These are phyloP conservation scores for Phyllotis vaccarum DNA, from an alignment of 2,797 vertebrate species.

Conservation along the genomic window DNA sequence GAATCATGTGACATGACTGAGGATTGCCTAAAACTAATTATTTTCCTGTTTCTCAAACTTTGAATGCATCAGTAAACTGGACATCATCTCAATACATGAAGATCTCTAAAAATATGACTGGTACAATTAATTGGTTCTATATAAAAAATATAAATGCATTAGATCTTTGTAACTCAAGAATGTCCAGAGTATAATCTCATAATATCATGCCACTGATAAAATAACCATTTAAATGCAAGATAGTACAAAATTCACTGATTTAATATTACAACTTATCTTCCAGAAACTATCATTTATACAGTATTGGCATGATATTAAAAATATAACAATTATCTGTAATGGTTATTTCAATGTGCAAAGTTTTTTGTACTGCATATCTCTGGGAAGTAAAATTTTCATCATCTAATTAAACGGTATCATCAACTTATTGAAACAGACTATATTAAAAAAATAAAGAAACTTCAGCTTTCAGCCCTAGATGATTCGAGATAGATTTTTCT, in stretches of 20 bases:
- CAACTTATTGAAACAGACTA: neutral
- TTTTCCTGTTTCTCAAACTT: neutral
- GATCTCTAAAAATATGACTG: neutral
- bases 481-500: neutral
- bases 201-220: slow-evolving; percentile 25
- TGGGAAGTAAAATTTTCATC: neutral
- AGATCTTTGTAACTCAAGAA: neutral
- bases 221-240: neutral
- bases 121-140: neutral
- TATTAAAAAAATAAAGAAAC: slow-evolving; percentile 31
- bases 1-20: neutral
- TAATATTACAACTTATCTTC: neutral
- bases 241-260: neutral
- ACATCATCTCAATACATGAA: neutral
- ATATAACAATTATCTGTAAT: neutral
- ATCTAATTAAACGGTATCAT: neutral
- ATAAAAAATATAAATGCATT: neutral
- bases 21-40: neutral
- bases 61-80: neutral
- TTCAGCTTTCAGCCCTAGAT: neutral
- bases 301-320: neutral
- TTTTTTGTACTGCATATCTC: neutral
- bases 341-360: neutral
- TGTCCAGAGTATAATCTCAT: neutral
- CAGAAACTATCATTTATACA: neutral